A percentile compares a stretch with the other conserved stretches of the same genome.
These are phyloP conservation scores for Drepanosiphum platanoidis DNA, from an alignment of 2,888 invertebrate genomes.

Conservation along the genomic window DNA sequence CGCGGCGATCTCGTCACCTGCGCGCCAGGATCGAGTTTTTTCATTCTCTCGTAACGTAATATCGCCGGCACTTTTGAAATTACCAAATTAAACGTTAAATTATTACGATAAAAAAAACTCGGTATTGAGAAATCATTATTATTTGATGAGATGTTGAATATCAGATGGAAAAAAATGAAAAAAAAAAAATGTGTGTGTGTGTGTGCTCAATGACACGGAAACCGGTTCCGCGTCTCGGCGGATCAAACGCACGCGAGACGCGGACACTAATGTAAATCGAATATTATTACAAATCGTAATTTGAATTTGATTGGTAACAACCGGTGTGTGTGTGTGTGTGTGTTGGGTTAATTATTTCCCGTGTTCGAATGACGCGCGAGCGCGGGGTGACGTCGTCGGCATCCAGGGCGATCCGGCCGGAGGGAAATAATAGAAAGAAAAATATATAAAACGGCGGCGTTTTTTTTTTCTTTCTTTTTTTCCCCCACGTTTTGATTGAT, in stretches of 20 bases:
- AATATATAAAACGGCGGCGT: slow-evolving; percentile 30
- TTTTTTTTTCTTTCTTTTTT: slow-evolving; percentile 35
- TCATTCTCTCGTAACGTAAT: too few species aligned
- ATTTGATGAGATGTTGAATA: background rate
- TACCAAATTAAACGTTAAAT: slow-evolving; percentile 33
- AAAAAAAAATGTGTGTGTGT: background rate
- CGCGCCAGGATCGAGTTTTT: too few species aligned
- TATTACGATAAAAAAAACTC: background rate
- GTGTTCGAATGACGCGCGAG: slow-evolving; percentile 19
- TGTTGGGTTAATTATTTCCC: slow-evolving; percentile 55
- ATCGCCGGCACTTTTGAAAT: background rate
- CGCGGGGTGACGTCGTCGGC: background rate
- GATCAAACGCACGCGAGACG: slow-evolving; percentile 46
- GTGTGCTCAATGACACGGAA: slow-evolving; percentile 43
- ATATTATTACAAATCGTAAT: slow-evolving; percentile 59
- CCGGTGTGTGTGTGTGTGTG: too few species aligned
- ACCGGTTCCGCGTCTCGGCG: slow-evolving; percentile 55
- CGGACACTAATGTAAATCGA: slow-evolving; percentile 59
- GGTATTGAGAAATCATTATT: slow-evolving; percentile 35
- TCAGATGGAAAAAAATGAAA: background rate
- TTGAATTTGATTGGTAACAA: slow-evolving; percentile 59
- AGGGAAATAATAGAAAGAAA: slow-evolving; percentile 20
- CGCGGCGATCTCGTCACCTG: too few species aligned
- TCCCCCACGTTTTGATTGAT: slow-evolving; percentile 48
- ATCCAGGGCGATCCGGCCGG: background rate